Percentiles rank a stretch among this genome's conserved stretches.
phyloP scores from a whole-genome alignment of 2,888 invertebrate genomes.

The Cephus nigrinus region DNA sequence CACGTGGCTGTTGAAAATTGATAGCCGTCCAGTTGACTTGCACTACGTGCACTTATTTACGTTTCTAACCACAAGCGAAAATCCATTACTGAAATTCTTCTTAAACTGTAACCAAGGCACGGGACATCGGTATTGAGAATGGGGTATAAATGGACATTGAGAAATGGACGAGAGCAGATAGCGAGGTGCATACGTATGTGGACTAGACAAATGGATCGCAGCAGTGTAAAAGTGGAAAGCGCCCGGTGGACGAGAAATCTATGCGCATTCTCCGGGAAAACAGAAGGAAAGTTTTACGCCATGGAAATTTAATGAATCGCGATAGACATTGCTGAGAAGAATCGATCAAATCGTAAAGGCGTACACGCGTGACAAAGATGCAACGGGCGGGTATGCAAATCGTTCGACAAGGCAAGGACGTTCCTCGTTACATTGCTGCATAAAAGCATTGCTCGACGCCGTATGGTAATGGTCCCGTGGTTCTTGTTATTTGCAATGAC shows the following conservation, averaged over 20 bases:
- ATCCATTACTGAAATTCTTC: not conserved
- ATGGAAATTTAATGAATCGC: not conserved
- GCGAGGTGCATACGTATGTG: not conserved
- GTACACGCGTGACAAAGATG: not conserved
- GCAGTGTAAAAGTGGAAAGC: not conserved
- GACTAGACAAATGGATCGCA: not conserved
- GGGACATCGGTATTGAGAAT: not conserved
- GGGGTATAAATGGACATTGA: not conserved
- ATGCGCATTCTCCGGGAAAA: not conserved
- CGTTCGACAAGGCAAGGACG: not conserved
- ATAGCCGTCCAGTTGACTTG: not conserved
- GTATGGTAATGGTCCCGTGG: not conserved
- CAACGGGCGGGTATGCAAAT: not conserved
- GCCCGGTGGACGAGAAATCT: not conserved
- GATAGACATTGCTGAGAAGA: not conserved
- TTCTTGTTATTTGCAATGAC: not conserved
- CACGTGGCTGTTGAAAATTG: not conserved
- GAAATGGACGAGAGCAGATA: not conserved
- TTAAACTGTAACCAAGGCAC: not conserved
- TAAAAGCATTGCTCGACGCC: not conserved
- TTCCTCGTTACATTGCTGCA: not conserved
- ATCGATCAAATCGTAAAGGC: not conserved
- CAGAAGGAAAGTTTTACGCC: not conserved
- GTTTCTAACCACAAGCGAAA: not conserved
- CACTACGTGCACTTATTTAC: not conserved